Base-by-base conservation (phyloP, 2,888 invertebrate species). In the Tetheella fluctuosa region DNA sequence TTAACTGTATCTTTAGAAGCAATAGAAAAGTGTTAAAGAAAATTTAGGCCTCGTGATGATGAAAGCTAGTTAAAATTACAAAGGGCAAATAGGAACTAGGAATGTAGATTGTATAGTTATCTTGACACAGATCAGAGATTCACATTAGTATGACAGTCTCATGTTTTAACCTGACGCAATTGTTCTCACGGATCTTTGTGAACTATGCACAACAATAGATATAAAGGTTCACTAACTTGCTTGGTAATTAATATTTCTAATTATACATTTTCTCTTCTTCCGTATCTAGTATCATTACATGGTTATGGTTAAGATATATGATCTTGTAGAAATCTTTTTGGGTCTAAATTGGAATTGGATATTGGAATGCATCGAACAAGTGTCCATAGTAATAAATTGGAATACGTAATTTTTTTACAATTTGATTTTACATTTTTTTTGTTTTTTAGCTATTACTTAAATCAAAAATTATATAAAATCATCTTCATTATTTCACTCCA, bases 91-190 rank as follows among this genome's bases (percentile, higher is more conserved):
- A 48, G 48, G 20, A 48, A 20, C 48, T 2, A 48, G 48, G 17
- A 64, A 71, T 65, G 68, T 70, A 59, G 63, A 67, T 52, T 61
- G 56, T 52, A 52, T 23, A 67, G 63, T 70, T 67, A 77, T 81
- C 80, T 64, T 71, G 65, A 62, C 73, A 70, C 59, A 63, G 69
- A 79, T 81, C 80, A 73, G 64, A 67, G 48, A 20, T 48, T 62
- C 17, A 48, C 28, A 59, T 59, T 48, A 34, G 56, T n/a, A 52
- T 52, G 57, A 34, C 52, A 61, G 64, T 62, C 64, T 58, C 59
- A 59, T 56, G 53, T 56, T 60, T 42, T 48, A 58, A 65, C 66
- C 64, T 70, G 62, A 72, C 72, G 58, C 64, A 64, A 64, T 37
- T 23, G 57, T 75, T 79, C 78, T 64, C 78, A 78, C 70, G 71